Percentiles rank a stretch among this genome's conserved stretches.
Conservation (phyloP, 2,113 vertebrate genomes). For the Pomatostomus ruficeps region DNA sequence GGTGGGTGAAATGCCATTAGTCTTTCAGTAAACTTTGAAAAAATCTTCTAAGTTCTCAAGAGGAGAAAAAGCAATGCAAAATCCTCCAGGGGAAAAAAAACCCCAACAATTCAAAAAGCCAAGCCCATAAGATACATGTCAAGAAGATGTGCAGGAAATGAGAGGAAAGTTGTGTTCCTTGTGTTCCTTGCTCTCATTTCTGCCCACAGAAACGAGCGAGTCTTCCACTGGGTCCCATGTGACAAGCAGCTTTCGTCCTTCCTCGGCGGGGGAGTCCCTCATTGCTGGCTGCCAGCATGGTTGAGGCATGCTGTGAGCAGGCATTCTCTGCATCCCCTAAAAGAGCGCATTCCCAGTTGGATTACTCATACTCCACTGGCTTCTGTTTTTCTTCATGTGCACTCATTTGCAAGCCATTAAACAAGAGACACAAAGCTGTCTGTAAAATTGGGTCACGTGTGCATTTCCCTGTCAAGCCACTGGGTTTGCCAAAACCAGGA, state of each 20-base stretch:
- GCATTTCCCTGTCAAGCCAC: background rate
- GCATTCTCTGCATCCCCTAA: background rate
- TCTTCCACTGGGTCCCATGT: background rate
- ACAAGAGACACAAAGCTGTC: slow-evolving; percentile 1
- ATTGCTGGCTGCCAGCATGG: background rate
- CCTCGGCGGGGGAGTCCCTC: rapidly evolving
- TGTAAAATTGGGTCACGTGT: slow-evolving; percentile 13
- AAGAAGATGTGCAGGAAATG: background rate
- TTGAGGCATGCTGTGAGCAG: background rate
- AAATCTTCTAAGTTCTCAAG: background rate
- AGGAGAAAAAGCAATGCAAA: background rate
- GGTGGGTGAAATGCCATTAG: background rate
- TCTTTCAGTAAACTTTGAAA: background rate
- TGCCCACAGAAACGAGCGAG: background rate
- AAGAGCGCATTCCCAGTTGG: background rate
- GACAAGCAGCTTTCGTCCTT: rapidly evolving
- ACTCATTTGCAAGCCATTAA: slow-evolving; percentile 28
- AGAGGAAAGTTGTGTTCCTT: background rate
- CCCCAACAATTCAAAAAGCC: background rate
- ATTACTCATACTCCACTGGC: slow-evolving; percentile 40
- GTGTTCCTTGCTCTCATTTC: background rate
- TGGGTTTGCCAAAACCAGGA: background rate
- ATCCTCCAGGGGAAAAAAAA: background rate
- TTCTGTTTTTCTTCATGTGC: slow-evolving; percentile 34
- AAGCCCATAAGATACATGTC: background rate